These are phyloP conservation scores for Vombatus ursinus DNA, from an alignment of 2,113 vertebrate genomes.

Conservation along the genomic window DNA sequence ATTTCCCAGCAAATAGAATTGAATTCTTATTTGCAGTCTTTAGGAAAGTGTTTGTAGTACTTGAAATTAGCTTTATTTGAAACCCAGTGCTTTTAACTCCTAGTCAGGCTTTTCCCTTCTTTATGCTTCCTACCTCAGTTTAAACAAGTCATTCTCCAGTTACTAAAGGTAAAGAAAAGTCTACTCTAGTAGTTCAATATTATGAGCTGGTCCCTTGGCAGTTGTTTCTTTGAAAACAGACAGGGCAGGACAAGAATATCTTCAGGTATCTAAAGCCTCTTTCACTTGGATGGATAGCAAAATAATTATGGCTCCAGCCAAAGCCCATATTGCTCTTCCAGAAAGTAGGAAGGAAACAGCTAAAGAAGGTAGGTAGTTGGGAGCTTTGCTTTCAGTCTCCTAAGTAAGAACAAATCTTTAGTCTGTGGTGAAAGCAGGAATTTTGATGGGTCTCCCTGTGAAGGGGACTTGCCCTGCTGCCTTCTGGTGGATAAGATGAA, in stretches of 20 bases:
- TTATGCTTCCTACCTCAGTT: neutral
- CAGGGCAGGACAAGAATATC: neutral
- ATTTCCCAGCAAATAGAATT: fast-evolving
- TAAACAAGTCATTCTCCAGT: neutral
- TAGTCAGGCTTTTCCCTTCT: neutral
- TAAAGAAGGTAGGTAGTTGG: neutral
- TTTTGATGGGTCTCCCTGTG: neutral
- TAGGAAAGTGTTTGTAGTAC: neutral
- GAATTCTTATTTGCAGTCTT: neutral
- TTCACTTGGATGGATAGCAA: constrained; percentile 33
- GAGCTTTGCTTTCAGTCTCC: neutral
- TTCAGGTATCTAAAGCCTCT: neutral
- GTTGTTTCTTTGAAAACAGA: neutral
- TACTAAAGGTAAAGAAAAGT: too few relatives aligned
- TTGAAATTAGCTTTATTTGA: neutral
- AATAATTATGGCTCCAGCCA: neutral
- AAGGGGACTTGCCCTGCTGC: neutral
- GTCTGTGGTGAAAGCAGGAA: neutral
- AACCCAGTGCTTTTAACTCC: neutral
- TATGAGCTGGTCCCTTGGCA: neutral
- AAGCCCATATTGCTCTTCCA: neutral
- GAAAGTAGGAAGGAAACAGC: neutral
- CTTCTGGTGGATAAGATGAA: neutral
- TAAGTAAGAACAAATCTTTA: neutral
- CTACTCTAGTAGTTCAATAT: neutral